These are phyloP conservation scores for Synchiropus splendidus DNA, from an alignment of 2,113 vertebrate genomes.

Conservation along the genomic window DNA sequence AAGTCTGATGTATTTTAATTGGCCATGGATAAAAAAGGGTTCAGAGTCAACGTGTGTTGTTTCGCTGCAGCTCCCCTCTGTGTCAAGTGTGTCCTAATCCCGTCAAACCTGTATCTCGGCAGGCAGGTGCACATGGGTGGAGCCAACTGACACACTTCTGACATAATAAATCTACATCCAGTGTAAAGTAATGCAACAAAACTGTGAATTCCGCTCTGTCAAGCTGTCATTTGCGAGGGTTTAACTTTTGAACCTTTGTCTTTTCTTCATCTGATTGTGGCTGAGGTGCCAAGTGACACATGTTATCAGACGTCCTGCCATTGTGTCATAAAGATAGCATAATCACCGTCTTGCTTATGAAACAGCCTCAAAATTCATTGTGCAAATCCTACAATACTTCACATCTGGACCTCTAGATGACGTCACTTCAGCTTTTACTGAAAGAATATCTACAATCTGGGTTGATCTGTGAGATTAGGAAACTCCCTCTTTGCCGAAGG, in stretches of 20 bases:
- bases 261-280: constrained; percentile 30
- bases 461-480: neutral
- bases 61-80: constrained; percentile 1
- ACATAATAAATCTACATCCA: too few species aligned
- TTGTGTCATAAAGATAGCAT: constrained; percentile 19
- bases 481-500: neutral
- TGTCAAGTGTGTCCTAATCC: constrained; percentile 20
- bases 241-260: constrained; percentile 47
- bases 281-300: constrained; percentile 11
- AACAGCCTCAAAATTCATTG: neutral
- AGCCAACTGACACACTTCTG: too few species aligned
- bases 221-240: too few species aligned
- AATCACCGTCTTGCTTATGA: constrained; percentile 5
- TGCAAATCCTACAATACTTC: too few species aligned
- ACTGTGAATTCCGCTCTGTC: too few species aligned
- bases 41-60: neutral
- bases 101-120: constrained; percentile 49
- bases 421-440: neutral
- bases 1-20: too few species aligned
- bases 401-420: neutral
- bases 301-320: constrained; percentile 24
- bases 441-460: neutral
- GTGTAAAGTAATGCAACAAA: too few species aligned
- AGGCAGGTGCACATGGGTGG: constrained; percentile 12
- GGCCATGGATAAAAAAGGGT: too few species aligned